phyloP scores from a whole-genome alignment of 2,797 vertebrate species.

The Darevskia nairensis region DNA sequence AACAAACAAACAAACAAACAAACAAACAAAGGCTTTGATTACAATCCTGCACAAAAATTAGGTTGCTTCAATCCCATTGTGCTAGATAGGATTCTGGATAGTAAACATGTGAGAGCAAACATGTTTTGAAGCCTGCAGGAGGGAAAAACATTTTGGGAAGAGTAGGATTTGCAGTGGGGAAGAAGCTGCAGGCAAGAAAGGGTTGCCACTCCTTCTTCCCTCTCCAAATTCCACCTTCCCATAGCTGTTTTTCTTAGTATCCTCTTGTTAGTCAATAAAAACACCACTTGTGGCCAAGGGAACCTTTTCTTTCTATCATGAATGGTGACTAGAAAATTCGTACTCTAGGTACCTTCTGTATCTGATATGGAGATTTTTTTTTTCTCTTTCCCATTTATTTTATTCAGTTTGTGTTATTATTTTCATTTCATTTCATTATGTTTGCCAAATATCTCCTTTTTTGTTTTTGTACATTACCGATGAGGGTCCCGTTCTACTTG shows the following conservation, averaged over 20 bases:
- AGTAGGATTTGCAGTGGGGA: background rate
- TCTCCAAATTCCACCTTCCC: background rate
- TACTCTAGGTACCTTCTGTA: background rate
- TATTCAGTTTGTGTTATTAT: background rate
- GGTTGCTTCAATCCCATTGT: background rate
- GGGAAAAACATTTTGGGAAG: background rate
- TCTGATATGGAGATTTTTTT: no score
- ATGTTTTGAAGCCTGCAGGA: background rate
- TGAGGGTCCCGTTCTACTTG: background rate
- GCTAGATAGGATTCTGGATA: background rate
- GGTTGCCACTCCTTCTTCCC: background rate
- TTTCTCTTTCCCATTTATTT: background rate
- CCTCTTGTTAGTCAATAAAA: background rate
- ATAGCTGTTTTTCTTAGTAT: background rate
- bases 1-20: conserved; percentile 1
- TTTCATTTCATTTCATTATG: background rate
- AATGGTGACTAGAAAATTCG: background rate
- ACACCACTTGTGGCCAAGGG: background rate
- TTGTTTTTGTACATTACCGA: background rate
- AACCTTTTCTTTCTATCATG: background rate
- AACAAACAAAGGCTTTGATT: background rate
- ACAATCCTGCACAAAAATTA: rapidly evolving
- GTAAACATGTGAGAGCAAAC: background rate
- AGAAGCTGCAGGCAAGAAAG: background rate
- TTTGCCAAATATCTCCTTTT: background rate